Evolutionary conservation across 37 sponge, comb jelly and placozoan genomes (phyloP).

Genomic region (Tethya wilhelma): DNA sequence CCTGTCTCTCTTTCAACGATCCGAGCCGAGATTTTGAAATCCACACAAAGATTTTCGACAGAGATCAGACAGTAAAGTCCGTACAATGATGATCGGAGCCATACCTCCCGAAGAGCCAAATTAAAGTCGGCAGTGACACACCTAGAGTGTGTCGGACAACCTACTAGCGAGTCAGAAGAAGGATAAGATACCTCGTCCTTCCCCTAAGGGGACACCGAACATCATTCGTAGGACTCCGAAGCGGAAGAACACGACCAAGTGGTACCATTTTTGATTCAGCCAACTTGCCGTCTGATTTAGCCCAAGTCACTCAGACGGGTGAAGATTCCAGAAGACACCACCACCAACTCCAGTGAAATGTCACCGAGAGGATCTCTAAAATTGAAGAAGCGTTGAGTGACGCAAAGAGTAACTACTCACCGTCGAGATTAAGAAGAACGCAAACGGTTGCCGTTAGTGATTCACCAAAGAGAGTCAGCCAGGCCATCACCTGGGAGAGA

Average conservation of each 20-base stretch:
- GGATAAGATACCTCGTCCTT: conserved; percentile 14
- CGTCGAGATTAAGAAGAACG: too few species aligned
- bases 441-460: too few species aligned
- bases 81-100: conserved; percentile 41
- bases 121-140: neutral
- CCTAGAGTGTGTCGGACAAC: neutral
- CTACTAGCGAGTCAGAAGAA: neutral
- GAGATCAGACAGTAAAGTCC: neutral
- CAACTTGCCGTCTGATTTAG: conserved; percentile 1
- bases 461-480: too few species aligned
- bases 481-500: neutral
- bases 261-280: conserved; percentile 10
- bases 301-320: too few species aligned
- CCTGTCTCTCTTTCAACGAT: conserved; percentile 60
- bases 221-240: conserved; percentile 15
- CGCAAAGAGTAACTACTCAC: neutral
- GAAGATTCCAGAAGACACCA: neutral
- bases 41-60: conserved; percentile 46
- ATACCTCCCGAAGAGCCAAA: conserved; percentile 60
- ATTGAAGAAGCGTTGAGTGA: neutral
- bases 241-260: neutral
- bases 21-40: conserved; percentile 20
- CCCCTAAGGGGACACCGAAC: neutral
- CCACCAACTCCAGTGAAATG: neutral
- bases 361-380: neutral